phyloP scores from a whole-genome alignment of 1,140 invertebrate species.

The Brachionus asplanchnoidis region DNA sequence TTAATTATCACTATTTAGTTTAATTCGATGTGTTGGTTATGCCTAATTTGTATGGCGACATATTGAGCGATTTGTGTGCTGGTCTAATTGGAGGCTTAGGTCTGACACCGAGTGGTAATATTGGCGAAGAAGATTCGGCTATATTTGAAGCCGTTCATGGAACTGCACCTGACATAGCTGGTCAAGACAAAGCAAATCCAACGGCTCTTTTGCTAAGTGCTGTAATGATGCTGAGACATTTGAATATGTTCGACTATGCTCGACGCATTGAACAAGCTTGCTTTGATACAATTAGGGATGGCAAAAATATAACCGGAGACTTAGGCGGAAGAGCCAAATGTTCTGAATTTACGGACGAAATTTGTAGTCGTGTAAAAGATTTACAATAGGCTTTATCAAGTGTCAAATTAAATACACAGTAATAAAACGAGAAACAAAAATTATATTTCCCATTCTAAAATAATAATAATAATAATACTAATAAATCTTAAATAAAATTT shows the following conservation, averaged over 20 bases:
- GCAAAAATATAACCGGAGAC: slow-evolving; percentile 74
- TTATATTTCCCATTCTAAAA: not conserved
- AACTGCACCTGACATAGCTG: slow-evolving; percentile 97
- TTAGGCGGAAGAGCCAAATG: slow-evolving; percentile 91
- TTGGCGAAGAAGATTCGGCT: slow-evolving; percentile 84
- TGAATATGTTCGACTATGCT: slow-evolving; percentile 78
- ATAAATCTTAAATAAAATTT: too few species aligned
- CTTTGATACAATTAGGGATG: slow-evolving; percentile 77
- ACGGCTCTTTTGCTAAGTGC: slow-evolving; percentile 91
- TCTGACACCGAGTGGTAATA: slow-evolving; percentile 95
- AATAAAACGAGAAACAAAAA: not conserved
- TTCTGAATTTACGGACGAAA: slow-evolving; percentile 93
- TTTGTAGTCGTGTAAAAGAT: slow-evolving; percentile 63
- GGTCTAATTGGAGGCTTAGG: slow-evolving; percentile 95
- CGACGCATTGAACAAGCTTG: slow-evolving; percentile 81
- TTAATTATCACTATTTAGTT: too few species aligned
- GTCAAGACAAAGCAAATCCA: slow-evolving; percentile 97
- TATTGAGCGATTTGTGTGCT: slow-evolving; percentile 95
- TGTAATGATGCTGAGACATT: slow-evolving; percentile 97
- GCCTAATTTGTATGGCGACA: slow-evolving; percentile 99
- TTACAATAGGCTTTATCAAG: slow-evolving; percentile 29
- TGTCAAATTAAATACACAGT: not conserved
- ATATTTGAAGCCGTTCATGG: slow-evolving; percentile 93
- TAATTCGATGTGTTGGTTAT: slow-evolving; percentile 97
- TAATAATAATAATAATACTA: too few species aligned